These are phyloP conservation scores for Halocaridina rubra DNA, from an alignment of 2,888 invertebrate species.

Conservation along the genomic window DNA sequence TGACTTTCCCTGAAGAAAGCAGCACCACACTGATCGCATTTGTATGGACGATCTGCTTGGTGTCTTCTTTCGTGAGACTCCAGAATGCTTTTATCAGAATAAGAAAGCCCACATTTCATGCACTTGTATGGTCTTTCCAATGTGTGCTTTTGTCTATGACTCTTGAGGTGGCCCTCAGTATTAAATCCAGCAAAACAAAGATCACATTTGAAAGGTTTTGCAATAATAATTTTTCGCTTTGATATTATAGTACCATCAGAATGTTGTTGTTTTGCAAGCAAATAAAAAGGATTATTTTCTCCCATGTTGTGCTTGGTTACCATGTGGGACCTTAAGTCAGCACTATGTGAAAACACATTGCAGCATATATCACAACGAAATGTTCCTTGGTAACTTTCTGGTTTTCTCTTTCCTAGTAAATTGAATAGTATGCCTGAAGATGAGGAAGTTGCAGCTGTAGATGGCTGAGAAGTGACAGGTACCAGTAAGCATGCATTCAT, in stretches of 20 bases:
- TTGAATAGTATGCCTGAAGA: background rate
- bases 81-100: conserved; percentile 18
- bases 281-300: conserved; percentile 50
- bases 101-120: conserved; percentile 39
- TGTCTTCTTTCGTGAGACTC: conserved; percentile 45
- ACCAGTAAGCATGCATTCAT: no score
- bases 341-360: conserved; percentile 18
- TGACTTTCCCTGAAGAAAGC: conserved; percentile 46
- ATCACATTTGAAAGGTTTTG: conserved; percentile 48
- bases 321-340: conserved; percentile 32
- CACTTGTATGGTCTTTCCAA: conserved; percentile 40
- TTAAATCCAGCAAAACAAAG: conserved; percentile 48
- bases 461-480: background rate
- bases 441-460: background rate
- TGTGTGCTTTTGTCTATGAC: conserved; percentile 34
- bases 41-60: conserved; percentile 43
- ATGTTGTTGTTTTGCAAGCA: conserved; percentile 46
- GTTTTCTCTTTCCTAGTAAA: conserved; percentile 1
- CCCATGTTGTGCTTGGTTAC: conserved; percentile 50
- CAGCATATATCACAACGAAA: conserved; percentile 48
- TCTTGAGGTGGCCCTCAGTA: conserved; percentile 41
- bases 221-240: conserved; percentile 38
- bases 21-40: conserved; percentile 49
- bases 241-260: conserved; percentile 24
- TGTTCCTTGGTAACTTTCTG: conserved; percentile 17